Evolutionary conservation across 2,797 vertebrate species (phyloP), one percentile per base, ranked within the genome.

Genomic region (Melanotaenia pygmaea): DNA sequence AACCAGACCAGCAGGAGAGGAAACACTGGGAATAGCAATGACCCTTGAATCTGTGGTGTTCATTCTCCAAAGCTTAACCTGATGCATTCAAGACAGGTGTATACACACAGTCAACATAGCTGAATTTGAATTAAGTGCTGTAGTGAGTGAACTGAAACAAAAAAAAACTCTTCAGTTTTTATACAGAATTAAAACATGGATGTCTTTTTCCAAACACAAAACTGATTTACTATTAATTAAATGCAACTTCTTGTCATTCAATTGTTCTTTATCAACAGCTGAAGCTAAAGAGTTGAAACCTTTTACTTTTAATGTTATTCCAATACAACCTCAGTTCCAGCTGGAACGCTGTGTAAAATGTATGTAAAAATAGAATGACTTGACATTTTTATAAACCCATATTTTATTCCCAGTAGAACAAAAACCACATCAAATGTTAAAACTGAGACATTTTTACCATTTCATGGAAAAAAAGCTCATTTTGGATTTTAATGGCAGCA

Each of bases 11-110:
- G 66, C 34, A 54, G 40, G 18, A 75, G 59, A 67, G 22, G 30
- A 65, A 70, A 78, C 20, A 38, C 24, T 7, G 45, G 43, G 67
- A 75, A 80, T 65, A 74, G 59, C 62, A 75, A 64, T 50, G 64
- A 77, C 53, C 62, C 26, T 38, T 34, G 45, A 62, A n/a, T 71
- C 67, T 71, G 51, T 34, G 28, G 26, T 6, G 59, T 57, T 10
- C 32, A 1, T 40, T 56, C 67, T 72, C 26, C 51, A 22, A 75
- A 81, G 63, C 66, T 65, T 45, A 66, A 47, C 16, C n/a, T 72
- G 78, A 75, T 59, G 37, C 14, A 18, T 54, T 65, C 9, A 62
- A 58, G 59, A 61, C 34, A 50, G 40, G 0, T 13, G 0, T 3
- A 20, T 30, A 40, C 10, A 13, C 18, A 0, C 11, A 22, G 26